Evolutionary conservation across 2,888 invertebrate species (phyloP), one percentile per base, ranked within the genome.

Genomic region (Pherbina coryleti): DNA sequence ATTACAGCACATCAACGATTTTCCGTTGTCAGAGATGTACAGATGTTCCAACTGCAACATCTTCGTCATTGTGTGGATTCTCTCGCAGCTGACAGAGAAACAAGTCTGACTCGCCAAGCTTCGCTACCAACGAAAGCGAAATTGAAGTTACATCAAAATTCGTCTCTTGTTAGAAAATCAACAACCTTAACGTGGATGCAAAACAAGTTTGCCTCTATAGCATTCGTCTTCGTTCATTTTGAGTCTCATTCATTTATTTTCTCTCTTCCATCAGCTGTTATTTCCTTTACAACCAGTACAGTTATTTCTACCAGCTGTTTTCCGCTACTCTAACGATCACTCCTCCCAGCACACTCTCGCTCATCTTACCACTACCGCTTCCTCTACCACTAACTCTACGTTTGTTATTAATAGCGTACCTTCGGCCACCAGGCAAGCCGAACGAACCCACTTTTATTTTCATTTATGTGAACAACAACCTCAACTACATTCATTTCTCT

Each of bases 21-120:
- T 85, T 83, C 85, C 84, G 83, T 79, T 84, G 85, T 82, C 83
- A 84, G 85, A 84, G 85, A 84, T 84, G 81, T 85, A 76, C 79
- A 71, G 77, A 79, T 79, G 77, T 75, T 78, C 76, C 79, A 79
- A 75, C 80, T 75, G 37, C 79, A 62, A n/a, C 19, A 28, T 25
- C 44, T 1, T 44, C 11, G 7, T 44, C 44, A 44, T 44, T 7
- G 44, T 1, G 14, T 44, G 44, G 14, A 2, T 44, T 44, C 44
- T 44, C 44, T 44, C 44, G 44, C 11, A 44, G 44, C 44, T 44
- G 44, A 44, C 14, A 11, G 44, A 44, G 11, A 44, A 44, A 44
- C 44, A 44, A 44, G 44, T 14, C 60, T 25, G 67, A 67, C 25
- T 44, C 25, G 57, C 7, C 60, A n/a, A 44, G 44, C 51, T 69